phyloP scores from a whole-genome alignment of 2,888 invertebrate species.

The Torymus texanus region DNA sequence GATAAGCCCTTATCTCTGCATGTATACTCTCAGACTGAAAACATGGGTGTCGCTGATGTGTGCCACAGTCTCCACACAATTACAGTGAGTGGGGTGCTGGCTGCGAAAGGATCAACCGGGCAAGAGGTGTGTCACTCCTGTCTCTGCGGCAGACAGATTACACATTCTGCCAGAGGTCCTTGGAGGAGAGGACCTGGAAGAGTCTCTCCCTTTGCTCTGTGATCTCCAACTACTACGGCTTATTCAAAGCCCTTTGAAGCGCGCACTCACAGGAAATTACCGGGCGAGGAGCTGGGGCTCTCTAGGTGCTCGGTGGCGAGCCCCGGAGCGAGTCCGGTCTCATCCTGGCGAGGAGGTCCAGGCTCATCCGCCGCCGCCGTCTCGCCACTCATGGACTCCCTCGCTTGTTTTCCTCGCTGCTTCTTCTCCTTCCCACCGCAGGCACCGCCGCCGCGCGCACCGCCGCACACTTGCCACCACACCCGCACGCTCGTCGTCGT shows the following conservation, averaged over 20 bases:
- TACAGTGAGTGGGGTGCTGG: too few relatives aligned
- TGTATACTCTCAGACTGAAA: background rate
- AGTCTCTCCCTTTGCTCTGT: background rate
- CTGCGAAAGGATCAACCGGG: constrained; percentile 20
- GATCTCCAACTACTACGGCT: background rate
- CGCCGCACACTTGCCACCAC: background rate
- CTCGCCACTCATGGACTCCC: constrained; percentile 9
- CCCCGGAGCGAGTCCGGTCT: constrained; percentile 26
- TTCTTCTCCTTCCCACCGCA: background rate
- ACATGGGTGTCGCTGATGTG: background rate
- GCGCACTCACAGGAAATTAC: background rate
- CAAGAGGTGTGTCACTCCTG: constrained; percentile 39
- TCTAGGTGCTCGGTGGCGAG: constrained; percentile 32
- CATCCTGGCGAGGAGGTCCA: constrained; percentile 9
- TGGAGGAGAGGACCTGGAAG: constrained; percentile 6
- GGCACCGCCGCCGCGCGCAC: constrained; percentile 17
- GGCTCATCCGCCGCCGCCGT: background rate
- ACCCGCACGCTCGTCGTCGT: too few relatives aligned
- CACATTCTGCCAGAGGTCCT: constrained; percentile 21
- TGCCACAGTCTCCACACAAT: background rate
- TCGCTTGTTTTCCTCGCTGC: background rate
- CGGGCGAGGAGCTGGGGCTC: background rate
- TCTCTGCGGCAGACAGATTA: background rate
- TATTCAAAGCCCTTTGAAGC: too few relatives aligned
- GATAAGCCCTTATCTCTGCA: background rate